Evolutionary conservation across 2,797 vertebrate genomes (phyloP).

Genomic region (Artibeus jamaicensis): DNA sequence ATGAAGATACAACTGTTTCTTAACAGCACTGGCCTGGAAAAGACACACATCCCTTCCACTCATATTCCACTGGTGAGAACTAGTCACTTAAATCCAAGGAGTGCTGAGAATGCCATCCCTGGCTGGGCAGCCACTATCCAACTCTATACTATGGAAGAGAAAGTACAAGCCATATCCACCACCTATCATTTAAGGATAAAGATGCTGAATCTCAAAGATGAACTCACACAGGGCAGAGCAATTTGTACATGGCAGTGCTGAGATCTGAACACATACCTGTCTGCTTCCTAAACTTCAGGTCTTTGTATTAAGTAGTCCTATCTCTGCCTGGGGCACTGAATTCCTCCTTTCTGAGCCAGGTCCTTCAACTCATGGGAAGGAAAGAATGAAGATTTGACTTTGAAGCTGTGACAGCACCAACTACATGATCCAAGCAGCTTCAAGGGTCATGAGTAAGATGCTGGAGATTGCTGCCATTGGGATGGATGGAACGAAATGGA

Average conservation of each 20-base stretch:
- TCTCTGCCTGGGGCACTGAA: not conserved
- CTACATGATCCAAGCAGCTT: not conserved
- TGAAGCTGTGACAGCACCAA: not conserved
- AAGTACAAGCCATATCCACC: not conserved
- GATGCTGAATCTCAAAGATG: not conserved
- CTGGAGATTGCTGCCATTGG: not conserved
- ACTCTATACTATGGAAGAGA: not conserved
- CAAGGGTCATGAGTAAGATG: not conserved
- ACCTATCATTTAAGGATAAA: not conserved
- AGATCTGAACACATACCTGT: not conserved
- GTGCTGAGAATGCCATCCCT: not conserved
- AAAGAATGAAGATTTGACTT: not conserved
- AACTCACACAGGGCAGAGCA: not conserved
- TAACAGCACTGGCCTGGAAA: not conserved
- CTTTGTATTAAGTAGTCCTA: not conserved
- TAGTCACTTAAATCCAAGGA: too few species aligned
- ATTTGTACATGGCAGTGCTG: not conserved
- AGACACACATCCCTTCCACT: not conserved
- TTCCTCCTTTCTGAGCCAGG: not conserved
- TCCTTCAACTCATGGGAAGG: not conserved
- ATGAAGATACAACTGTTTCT: not conserved
- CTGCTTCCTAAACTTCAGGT: not conserved
- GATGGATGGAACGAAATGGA: not conserved
- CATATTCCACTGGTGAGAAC: not conserved
- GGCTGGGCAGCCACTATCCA: not conserved